Percentiles rank a stretch among this genome's conserved stretches.
These are phyloP conservation scores for Drosophila phalerata DNA, from an alignment of 2,888 invertebrate genomes.

Conservation along the genomic window DNA sequence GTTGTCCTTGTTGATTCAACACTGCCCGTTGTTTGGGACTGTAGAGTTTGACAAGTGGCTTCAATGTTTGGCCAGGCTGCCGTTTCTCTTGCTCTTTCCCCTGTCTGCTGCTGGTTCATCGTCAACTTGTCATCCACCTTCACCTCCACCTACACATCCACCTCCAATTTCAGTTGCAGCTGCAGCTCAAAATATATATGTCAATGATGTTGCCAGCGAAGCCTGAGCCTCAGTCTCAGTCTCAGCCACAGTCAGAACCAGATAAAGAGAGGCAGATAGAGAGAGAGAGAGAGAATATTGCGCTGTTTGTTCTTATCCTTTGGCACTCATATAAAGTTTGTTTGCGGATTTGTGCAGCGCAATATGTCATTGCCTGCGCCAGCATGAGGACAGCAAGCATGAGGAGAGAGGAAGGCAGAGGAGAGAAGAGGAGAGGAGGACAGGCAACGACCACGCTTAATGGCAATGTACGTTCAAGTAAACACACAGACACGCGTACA, in stretches of 20 bases:
- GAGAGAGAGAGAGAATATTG: slow-evolving; percentile 16
- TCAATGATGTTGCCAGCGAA: slow-evolving; percentile 66
- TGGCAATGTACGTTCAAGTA: slow-evolving; percentile 79
- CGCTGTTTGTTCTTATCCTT: slow-evolving; percentile 78
- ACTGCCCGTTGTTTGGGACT: slow-evolving; percentile 34
- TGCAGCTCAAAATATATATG: slow-evolving; percentile 62
- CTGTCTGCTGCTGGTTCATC: slow-evolving; percentile 22
- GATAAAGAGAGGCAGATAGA: no score
- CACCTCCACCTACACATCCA: neutral
- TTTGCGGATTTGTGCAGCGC: slow-evolving; percentile 81
- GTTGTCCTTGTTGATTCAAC: slow-evolving; percentile 52
- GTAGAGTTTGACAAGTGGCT: slow-evolving; percentile 72
- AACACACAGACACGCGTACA: slow-evolving; percentile 57
- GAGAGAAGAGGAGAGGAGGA: neutral
- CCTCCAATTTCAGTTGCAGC: slow-evolving; percentile 6
- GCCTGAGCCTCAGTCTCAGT: slow-evolving; percentile 12
- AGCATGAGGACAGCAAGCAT: slow-evolving; percentile 7
- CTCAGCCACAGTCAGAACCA: no score
- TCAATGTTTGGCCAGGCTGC: slow-evolving; percentile 64
- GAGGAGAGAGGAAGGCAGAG: neutral
- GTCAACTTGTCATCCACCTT: slow-evolving; percentile 23
- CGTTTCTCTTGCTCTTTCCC: slow-evolving; percentile 19
- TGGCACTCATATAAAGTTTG: slow-evolving; percentile 80
- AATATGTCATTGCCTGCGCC: slow-evolving; percentile 78
- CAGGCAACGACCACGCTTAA: slow-evolving; percentile 71